Evolutionary conservation across 2,797 vertebrate species (phyloP), one percentile per base, ranked within the genome.

Genomic region (Leptodactylus fallax): DNA sequence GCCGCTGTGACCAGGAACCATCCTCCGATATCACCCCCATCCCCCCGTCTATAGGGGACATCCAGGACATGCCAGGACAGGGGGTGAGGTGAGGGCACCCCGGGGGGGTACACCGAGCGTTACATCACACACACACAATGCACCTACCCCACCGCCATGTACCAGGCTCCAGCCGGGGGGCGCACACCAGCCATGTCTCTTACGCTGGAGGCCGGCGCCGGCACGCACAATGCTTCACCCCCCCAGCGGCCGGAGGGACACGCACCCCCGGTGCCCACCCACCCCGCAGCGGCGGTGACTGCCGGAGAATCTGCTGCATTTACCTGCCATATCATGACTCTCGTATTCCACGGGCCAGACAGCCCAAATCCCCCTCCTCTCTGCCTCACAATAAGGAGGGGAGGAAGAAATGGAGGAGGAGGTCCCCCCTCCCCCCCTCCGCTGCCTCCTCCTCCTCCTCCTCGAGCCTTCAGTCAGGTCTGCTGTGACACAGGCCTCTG

Each of bases 321-420:
- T 88, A 88, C 87, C 87, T 88, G 56, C 77, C 83, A 85, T 76
- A 78, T 81, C 79, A 74, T 67, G 79, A 67, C 87, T 85, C 36
- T 19, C 25, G 56, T 12, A 65, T 60, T 82, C 86, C 67, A n/a
- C 56, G 79, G 87, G 87, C 69, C 87, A 85, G 84, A 85, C 78
- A 71, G 71, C 82, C 81, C 72, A 45, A 83, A 53, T 58, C 83
- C 83, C 83, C 79, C 79, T 47, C 79, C 80, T 12, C 69, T 55
- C 61, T 53, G 25, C 67, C 71, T 49, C 79, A 69, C 58, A 74
- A 71, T 36, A 8, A 67, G 60, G 81, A 36, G 76, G 81, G 81
- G 61, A 67, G 69, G 53, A 60, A 49, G 58, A 60, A 2, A 36
- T 55, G 82, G 65, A 80, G 65, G 56, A 79, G 69, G 61, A 27